These are phyloP conservation scores for Quadriops clusia DNA, from an alignment of 2,888 invertebrate genomes.

Conservation along the genomic window DNA sequence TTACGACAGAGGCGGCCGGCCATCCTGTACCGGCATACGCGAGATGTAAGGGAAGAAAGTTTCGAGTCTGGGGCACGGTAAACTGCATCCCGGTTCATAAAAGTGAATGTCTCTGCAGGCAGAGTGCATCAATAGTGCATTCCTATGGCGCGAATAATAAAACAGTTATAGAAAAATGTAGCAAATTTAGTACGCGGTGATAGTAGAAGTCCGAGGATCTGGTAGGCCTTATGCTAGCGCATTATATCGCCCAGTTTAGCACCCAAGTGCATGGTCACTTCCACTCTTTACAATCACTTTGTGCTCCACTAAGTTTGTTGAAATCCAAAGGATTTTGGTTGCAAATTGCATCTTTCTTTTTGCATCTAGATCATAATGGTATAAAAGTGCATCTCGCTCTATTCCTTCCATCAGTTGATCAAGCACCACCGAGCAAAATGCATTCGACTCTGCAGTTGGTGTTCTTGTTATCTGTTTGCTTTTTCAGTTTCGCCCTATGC, in stretches of 20 bases:
- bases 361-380: slow-evolving; percentile 14
- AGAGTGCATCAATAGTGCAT: slow-evolving; percentile 18
- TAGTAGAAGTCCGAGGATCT: slow-evolving; percentile 14
- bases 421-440: too few species aligned
- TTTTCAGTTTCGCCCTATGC: slow-evolving; percentile 5
- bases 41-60: slow-evolving; percentile 15
- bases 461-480: slow-evolving; percentile 11
- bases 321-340: slow-evolving; percentile 10
- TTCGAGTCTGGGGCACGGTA: slow-evolving; percentile 1
- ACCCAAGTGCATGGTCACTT: slow-evolving; percentile 12
- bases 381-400: slow-evolving; percentile 14
- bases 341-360: slow-evolving; percentile 14
- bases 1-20: too few species aligned
- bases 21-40: too few species aligned
- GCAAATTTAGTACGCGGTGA: slow-evolving; percentile 14
- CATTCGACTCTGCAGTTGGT: slow-evolving; percentile 12
- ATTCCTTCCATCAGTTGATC: too few species aligned
- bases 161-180: slow-evolving; percentile 25
- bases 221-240: slow-evolving; percentile 15
- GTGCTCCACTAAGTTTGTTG: slow-evolving; percentile 36
- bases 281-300: slow-evolving; percentile 29
- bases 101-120: slow-evolving; percentile 16
- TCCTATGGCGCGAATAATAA: slow-evolving; percentile 21
- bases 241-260: slow-evolving; percentile 12
- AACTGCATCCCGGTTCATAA: slow-evolving; percentile 9